phyloP scores from a whole-genome alignment of 1,140 invertebrate genomes.

The Luehdorfia chinensis region DNA sequence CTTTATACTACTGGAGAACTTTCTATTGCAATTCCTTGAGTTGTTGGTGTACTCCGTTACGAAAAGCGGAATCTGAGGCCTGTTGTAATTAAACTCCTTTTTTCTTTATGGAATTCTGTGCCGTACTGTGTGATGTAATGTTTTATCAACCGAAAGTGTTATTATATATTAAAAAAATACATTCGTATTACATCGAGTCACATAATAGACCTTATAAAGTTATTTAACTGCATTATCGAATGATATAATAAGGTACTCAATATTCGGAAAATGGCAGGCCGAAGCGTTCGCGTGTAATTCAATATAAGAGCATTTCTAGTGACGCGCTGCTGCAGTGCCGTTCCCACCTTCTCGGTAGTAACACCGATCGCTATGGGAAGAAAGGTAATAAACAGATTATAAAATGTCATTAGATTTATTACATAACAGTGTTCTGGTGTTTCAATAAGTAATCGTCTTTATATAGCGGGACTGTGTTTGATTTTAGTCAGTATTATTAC shows the following conservation, averaged over 20 bases:
- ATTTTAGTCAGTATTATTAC: background rate
- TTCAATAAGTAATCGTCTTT: too few relatives aligned
- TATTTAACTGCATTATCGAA: constrained; percentile 10
- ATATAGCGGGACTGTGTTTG: background rate
- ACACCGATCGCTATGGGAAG: constrained; percentile 53
- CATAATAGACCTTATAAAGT: constrained; percentile 14
- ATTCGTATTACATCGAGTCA: constrained; percentile 10
- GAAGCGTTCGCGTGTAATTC: constrained; percentile 27
- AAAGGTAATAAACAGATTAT: constrained; percentile 43
- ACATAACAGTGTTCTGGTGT: too few relatives aligned
- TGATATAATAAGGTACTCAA: constrained; percentile 45
- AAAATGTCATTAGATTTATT: background rate
- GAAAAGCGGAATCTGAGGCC: constrained; percentile 4
- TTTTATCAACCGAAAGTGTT: constrained; percentile 2
- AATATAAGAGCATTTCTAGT: constrained; percentile 50
- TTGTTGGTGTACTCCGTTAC: background rate
- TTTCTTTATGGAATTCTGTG: background rate
- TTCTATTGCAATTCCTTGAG: background rate
- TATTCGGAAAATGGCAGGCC: constrained; percentile 31
- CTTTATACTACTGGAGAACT: too few relatives aligned
- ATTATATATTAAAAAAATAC: background rate
- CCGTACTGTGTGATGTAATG: background rate
- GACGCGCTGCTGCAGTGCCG: constrained; percentile 53
- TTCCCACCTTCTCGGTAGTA: constrained; percentile 38
- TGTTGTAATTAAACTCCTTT: constrained; percentile 1